Base-by-base conservation (phyloP, 2,888 invertebrate species). In the Agrenia bidenticulata region DNA sequence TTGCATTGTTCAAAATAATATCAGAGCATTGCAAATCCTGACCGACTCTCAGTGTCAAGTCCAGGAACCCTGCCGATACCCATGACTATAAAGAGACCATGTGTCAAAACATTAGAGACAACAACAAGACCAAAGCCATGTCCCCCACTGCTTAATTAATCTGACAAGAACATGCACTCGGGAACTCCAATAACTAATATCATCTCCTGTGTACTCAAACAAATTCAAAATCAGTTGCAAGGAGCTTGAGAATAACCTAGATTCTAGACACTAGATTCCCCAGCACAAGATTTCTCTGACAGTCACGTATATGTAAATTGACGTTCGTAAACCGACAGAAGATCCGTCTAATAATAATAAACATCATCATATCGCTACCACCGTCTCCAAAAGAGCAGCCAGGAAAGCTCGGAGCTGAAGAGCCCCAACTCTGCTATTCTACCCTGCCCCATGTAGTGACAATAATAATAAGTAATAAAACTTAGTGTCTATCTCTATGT, bases 381-480 rank as follows among this genome's bases (percentile, higher is more conserved):
- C 32, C 32, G 17, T 45, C 45, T 9, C 19, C 5, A 5, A 15
- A 17, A 19, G 45, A 15, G 19, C n/a, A 4, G n/a, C 24, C 4
- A 24, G 55, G 26, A 55, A 27, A 55, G n/a, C 9, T 55, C 55
- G 24, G 19, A 27, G 13, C 13, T 13, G 23, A 7, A 49, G 19
- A 49, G 19, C 7, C 19, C 23, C 4, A 23, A 51, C 51, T 51
- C 15, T 9, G 21, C 23, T 24, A 17, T 51, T 7, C 51, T n/a
- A 21, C 32, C 11, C 32, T 32, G 15, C 51, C 51, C 23, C 24
- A 23, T 51, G 41, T 41, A 57, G 57, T 57, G 57, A 57, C 57
- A 57, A 57, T 57, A 57, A 57, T 57, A 37, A 57, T 57, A 57
- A 57, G 57, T 57, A 57, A 57, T 57, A 57, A 57, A 41, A 57